phyloP scores from a whole-genome alignment of 2,113 vertebrate species.

The Mormyrus iriodes region DNA sequence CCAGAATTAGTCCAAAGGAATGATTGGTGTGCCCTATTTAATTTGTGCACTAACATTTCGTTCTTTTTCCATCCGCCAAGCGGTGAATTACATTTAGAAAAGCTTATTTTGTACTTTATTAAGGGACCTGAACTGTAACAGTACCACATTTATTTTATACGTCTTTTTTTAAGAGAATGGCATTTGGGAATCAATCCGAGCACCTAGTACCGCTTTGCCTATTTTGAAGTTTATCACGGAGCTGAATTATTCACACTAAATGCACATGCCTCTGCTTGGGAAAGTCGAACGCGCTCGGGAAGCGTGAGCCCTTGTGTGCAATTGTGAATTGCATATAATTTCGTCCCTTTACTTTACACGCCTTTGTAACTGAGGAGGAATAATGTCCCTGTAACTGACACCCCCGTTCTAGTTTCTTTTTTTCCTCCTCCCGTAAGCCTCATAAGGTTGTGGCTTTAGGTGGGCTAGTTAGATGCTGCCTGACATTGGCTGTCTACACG shows the following conservation, averaged over 20 bases:
- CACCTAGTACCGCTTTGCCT: neutral
- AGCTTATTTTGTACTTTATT: neutral
- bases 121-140: neutral
- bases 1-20: neutral
- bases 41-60: neutral
- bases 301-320: neutral
- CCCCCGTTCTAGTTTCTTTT: neutral
- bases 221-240: neutral
- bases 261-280: neutral
- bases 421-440: neutral
- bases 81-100: neutral
- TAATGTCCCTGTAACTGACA: neutral
- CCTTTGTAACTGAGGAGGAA: neutral
- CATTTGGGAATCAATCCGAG: neutral
- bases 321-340: neutral
- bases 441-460: slow-evolving; percentile 8
- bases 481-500: slow-evolving; percentile 38
- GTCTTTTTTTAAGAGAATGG: neutral
- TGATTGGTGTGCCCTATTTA: neutral
- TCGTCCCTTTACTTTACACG: neutral
- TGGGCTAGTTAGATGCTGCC: slow-evolving; percentile 15
- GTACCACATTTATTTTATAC: neutral
- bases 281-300: neutral
- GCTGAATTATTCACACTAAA: neutral
- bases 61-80: neutral